Conservation (phyloP, 2,113 vertebrate species). For the Hippocampus mohnikei region DNA sequence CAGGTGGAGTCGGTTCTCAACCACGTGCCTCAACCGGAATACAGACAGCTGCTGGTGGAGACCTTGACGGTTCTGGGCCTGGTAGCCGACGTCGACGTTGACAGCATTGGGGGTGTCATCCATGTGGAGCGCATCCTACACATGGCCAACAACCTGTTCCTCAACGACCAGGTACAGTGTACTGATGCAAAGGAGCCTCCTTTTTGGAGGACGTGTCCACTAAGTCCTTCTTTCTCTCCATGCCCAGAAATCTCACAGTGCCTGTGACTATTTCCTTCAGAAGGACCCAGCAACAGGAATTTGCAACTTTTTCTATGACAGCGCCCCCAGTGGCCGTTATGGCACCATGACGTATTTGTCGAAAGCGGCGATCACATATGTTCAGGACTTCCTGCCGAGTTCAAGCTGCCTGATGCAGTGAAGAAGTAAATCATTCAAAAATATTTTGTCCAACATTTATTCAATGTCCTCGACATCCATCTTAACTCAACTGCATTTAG, state of each 20-base stretch:
- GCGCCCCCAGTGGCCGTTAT: constrained; percentile 91
- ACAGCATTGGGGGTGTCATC: constrained; percentile 88
- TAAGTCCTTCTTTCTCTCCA: constrained; percentile 1
- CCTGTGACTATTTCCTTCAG: constrained; percentile 83
- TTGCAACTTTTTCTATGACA: constrained; percentile 94
- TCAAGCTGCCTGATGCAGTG: constrained; percentile 90
- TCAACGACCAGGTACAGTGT: constrained; percentile 85
- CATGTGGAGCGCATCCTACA: constrained; percentile 85
- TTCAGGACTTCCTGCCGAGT: constrained; percentile 89
- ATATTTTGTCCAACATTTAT: background rate
- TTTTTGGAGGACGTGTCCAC: background rate
- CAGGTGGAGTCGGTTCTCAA: constrained; percentile 96
- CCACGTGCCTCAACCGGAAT: constrained; percentile 93
- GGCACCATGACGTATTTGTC: constrained; percentile 98
- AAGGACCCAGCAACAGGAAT: constrained; percentile 88
- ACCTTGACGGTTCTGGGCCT: constrained; percentile 87
- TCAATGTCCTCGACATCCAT: background rate
- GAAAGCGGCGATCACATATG: constrained; percentile 83
- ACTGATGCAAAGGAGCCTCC: background rate
- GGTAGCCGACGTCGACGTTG: constrained; percentile 85
- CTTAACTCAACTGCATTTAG: background rate
- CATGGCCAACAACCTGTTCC: constrained; percentile 88
- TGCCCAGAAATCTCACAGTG: constrained; percentile 80
- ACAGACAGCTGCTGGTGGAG: constrained; percentile 94
- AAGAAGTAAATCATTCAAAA: constrained; percentile 7